Evolutionary conservation across 2,888 invertebrate species (phyloP).

Genomic region (Ophraella communa): DNA sequence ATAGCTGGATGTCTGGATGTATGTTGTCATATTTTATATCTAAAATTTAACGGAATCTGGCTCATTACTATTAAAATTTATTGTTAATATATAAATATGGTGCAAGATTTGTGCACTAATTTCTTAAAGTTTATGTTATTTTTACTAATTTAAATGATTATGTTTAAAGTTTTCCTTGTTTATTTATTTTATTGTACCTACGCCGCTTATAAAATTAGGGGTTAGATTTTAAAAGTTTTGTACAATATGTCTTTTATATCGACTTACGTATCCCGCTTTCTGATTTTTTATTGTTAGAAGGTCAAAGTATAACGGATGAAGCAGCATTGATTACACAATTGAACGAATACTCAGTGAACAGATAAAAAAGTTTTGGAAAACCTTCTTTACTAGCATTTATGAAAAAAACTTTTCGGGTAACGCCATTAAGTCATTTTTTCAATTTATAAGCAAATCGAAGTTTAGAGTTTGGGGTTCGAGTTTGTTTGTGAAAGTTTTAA

Average conservation of each 20-base stretch:
- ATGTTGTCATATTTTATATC: no score
- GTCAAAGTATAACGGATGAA: slow-evolving; percentile 4
- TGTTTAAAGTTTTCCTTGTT: no score
- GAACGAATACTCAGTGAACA: slow-evolving; percentile 20
- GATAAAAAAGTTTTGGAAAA: slow-evolving; percentile 9
- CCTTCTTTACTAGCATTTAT: slow-evolving; percentile 17
- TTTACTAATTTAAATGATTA: no score
- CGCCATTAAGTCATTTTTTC: slow-evolving; percentile 31
- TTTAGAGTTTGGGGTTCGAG: slow-evolving; percentile 28
- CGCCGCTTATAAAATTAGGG: no score
- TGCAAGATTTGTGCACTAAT: no score
- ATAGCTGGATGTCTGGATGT: no score
- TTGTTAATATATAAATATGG: no score
- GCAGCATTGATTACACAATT: slow-evolving; percentile 23
- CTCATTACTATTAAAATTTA: no score
- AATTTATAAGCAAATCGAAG: slow-evolving; percentile 38
- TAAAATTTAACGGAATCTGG: no score
- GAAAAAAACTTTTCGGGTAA: slow-evolving; percentile 23
- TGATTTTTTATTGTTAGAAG: slow-evolving; percentile 3
- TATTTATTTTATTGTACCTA: no score
- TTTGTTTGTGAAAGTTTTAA: slow-evolving; percentile 23
- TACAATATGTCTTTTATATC: not conserved
- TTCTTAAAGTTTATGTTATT: no score
- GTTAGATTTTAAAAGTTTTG: no score
- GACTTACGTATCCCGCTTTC: not conserved